Percentiles rank a stretch among this genome's conserved stretches.
Evolutionary conservation across 2,797 vertebrate genomes (phyloP).

Genomic region (Siniperca scherzeri): DNA sequence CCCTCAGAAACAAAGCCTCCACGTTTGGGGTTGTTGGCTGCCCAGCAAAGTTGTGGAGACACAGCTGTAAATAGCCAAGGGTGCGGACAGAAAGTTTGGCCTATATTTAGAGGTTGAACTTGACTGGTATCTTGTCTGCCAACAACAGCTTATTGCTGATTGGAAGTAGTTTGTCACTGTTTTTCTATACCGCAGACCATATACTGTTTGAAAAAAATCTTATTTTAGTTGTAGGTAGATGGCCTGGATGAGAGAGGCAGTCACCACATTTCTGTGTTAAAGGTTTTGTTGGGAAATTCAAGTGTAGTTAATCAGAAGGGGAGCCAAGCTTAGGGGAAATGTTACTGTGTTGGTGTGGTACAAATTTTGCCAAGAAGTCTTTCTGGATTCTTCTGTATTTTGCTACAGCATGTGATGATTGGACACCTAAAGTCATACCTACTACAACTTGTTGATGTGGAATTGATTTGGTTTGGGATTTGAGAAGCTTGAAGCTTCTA

Average conservation of each 20-base stretch:
- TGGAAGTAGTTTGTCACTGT: constrained; percentile 28
- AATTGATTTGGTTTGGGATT: neutral
- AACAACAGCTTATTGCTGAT: constrained; percentile 53
- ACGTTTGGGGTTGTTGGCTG: constrained; percentile 58
- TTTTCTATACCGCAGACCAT: constrained; percentile 4
- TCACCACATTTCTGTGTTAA: constrained; percentile 28
- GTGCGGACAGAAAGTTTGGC: constrained; percentile 76
- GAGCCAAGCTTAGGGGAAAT: neutral
- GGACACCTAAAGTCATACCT: neutral
- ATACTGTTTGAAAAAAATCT: neutral
- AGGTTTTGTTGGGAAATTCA: constrained; percentile 40
- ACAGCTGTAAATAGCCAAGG: constrained; percentile 81
- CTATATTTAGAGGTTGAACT: constrained; percentile 82
- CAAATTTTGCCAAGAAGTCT: constrained; percentile 1
- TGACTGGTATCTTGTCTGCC: constrained; percentile 60
- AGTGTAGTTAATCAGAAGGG: neutral
- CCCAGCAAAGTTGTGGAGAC: constrained; percentile 62
- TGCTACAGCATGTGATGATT: neutral
- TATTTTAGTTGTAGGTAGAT: constrained; percentile 1
- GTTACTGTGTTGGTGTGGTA: neutral
- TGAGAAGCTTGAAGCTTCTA: neutral
- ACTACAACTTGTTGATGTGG: neutral
- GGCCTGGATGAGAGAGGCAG: neutral
- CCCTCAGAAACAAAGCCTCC: constrained; percentile 55
- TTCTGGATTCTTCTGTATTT: neutral